phyloP scores from a whole-genome alignment of 2,797 vertebrate genomes.

The Neosilurus mollespiculum region DNA sequence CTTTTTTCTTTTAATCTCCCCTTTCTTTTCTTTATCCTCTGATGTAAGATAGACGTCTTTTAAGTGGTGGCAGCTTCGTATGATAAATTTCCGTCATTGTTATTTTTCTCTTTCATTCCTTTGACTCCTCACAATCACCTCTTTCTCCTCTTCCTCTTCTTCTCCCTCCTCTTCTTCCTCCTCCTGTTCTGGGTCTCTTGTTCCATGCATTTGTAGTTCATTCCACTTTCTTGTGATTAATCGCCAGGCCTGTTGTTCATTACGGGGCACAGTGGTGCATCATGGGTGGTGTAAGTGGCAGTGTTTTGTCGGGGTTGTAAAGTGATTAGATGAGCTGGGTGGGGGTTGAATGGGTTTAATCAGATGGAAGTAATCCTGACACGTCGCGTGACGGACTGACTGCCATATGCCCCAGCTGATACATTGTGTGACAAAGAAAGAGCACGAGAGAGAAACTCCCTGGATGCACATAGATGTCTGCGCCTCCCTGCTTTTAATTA shows the following conservation, averaged over 20 bases:
- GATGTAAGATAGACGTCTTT: background rate
- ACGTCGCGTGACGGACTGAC: constrained; percentile 58
- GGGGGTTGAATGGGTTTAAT: constrained; percentile 74
- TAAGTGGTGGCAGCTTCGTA: constrained; percentile 15
- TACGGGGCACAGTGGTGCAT: constrained; percentile 65
- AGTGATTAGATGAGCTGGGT: constrained; percentile 79
- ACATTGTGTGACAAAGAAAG: constrained; percentile 25
- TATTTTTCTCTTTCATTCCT: background rate
- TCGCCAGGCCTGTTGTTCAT: constrained; percentile 66
- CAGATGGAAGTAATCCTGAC: constrained; percentile 73
- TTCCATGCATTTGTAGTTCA: constrained; percentile 19
- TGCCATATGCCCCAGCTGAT: constrained; percentile 53
- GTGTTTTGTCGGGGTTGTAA: constrained; percentile 71
- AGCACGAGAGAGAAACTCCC: constrained; percentile 60
- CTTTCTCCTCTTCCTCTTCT: background rate
- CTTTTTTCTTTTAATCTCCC: background rate
- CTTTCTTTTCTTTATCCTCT: background rate
- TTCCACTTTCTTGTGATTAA: constrained; percentile 30
- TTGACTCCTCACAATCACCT: background rate
- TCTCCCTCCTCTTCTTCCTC: constrained; percentile 22
- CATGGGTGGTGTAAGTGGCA: constrained; percentile 65
- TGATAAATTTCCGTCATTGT: constrained; percentile 40
- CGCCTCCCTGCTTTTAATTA: constrained; percentile 70
- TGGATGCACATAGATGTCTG: constrained; percentile 69
- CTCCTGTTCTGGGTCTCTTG: background rate